A percentile compares a stretch with the other conserved stretches of the same genome.
phyloP scores from a whole-genome alignment of 2,113 vertebrate species.

The Laticauda colubrina region DNA sequence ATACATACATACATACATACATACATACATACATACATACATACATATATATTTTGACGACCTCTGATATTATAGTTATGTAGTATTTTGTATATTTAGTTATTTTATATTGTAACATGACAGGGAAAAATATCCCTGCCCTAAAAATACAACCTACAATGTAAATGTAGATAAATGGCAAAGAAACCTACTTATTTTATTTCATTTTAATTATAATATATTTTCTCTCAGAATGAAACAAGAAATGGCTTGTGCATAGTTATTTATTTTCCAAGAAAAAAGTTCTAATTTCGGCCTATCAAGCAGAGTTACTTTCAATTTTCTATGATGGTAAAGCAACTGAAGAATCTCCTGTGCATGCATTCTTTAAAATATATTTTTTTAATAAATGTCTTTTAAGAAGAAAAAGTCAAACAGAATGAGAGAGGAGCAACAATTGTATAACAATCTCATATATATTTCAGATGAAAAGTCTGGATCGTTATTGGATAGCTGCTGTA shows the following conservation, averaged over 20 bases:
- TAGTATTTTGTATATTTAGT: not conserved
- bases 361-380: too few species aligned
- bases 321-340: not conserved
- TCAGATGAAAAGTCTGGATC: constrained; percentile 5
- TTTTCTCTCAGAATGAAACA: not conserved
- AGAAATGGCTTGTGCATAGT: not conserved
- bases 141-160: not conserved
- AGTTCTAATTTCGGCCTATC: not conserved
- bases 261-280: not conserved
- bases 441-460: constrained; percentile 8
- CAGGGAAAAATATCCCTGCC: not conserved
- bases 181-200: not conserved
- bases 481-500: constrained; percentile 14
- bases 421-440: not conserved
- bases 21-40: too few species aligned
- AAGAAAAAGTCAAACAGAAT: not conserved
- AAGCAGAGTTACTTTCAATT: not conserved
- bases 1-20: too few species aligned
- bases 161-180: not conserved
- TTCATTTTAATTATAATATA: not conserved
- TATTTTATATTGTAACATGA: not conserved
- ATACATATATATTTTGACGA: not conserved
- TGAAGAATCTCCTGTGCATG: not conserved
- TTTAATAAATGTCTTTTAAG: not conserved
- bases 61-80: not conserved